Conservation (phyloP, 1,140 invertebrate genomes). For the Ridgeia piscesae region DNA sequence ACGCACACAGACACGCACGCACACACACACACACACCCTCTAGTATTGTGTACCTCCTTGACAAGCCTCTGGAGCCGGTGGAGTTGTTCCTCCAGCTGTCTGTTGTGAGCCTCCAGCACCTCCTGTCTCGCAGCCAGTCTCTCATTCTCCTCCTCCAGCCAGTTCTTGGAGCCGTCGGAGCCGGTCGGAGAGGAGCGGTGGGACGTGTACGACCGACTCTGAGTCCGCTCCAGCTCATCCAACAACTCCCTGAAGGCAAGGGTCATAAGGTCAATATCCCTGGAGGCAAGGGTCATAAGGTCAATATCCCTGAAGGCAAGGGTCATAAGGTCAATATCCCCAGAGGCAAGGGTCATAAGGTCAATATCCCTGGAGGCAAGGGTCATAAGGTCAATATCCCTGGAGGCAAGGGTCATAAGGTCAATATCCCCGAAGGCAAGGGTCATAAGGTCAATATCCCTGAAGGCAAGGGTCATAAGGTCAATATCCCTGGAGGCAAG, state of each 20-base stretch:
- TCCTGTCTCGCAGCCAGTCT: slow-evolving; percentile 32
- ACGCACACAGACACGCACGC: too few relatives aligned
- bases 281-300: not conserved
- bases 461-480: too few relatives aligned
- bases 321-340: too few relatives aligned
- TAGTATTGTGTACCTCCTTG: not conserved
- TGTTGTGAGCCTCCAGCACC: slow-evolving; percentile 34
- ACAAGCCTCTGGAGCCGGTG: slow-evolving; percentile 19
- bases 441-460: too few relatives aligned
- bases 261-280: not conserved
- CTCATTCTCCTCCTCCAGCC: slow-evolving; percentile 31
- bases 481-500: too few relatives aligned
- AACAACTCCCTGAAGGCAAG: slow-evolving; percentile 6
- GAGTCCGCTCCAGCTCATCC: slow-evolving; percentile 10
- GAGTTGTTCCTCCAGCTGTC: slow-evolving; percentile 29
- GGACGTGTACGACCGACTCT: not conserved
- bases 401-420: too few relatives aligned
- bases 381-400: too few relatives aligned
- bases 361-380: too few relatives aligned
- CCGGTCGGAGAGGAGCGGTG: not conserved
- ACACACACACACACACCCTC: not conserved
- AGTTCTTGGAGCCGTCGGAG: slow-evolving; percentile 23
- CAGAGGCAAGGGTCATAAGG: too few relatives aligned
- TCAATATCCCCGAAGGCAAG: too few relatives aligned
- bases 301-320: too few relatives aligned